Base-by-base conservation (phyloP, 92 coral and sea anemone genomes). In the Palythoa caribaeorum region DNA sequence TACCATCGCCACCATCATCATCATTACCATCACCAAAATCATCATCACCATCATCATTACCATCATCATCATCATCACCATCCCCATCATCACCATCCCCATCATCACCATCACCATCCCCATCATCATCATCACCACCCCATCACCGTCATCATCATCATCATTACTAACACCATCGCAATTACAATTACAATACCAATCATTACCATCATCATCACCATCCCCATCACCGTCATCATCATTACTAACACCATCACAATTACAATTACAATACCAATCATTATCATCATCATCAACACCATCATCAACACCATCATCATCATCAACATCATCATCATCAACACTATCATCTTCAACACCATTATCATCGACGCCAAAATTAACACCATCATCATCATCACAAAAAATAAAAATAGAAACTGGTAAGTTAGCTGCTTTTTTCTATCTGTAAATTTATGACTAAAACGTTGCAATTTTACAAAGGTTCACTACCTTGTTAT, bases 401-500 rank as follows among this genome's bases (percentile, higher is more conserved):
- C 50, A 4, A 44, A 59, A 0, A 59, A 59, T 14, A 11, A 28
- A 28, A 28, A 28, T 28, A 28, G 28, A 28, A 28, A 28, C 28
- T 28, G 28, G 0, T 28, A 28, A 28, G 28, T 9, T 53, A 53
- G 14, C 14, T 15, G 16, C 1, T 59, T 14, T 19, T 2, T 12
- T 4, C 36, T 38, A n/a, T 2, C 8, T 44, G 3, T 15, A 17
- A 20, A n/a, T 13, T n/a, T 13, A 9, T 11, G 47, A 19, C 11
- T 2, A 44, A 16, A 75, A 38, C 80, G 38, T 35, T 15, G 16
- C 2, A 1, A 3, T 11, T 16, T 63, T 63, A 6, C 5, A 3
- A 63, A n/a, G n/a, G n/a, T 15, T 28, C 21, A 55, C 6, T 65
- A 96, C 99, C 95, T 96, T 96, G 71, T 96, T 96, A 62, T 96